Conservation (phyloP, 35 echinoderm and acorn worm species). For the Ptychodera flava region DNA sequence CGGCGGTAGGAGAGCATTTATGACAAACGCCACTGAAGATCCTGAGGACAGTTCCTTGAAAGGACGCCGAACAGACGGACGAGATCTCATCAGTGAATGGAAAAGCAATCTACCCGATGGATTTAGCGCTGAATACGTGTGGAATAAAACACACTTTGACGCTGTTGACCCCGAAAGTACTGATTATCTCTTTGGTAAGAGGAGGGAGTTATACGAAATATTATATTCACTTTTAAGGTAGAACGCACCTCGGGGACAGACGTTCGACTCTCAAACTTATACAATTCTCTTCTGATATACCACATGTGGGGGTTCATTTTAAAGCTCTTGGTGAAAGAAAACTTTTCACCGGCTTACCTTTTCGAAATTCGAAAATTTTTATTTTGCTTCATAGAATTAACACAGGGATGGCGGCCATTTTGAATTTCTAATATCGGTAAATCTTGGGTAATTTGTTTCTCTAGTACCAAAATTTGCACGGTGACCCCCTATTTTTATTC, state of each 20-base stretch:
- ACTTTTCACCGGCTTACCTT: not conserved
- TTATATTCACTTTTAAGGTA: not conserved
- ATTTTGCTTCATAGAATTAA: no score
- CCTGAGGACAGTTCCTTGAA: not conserved
- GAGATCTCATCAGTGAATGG: slow-evolving; percentile 54
- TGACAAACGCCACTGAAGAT: slow-evolving; percentile 9
- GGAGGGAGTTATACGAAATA: not conserved
- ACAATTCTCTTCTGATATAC: slow-evolving; percentile 1
- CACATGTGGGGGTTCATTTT: slow-evolving; percentile 10
- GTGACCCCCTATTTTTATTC: no score
- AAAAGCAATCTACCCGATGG: not conserved
- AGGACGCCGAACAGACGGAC: slow-evolving; percentile 40
- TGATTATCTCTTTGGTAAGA: slow-evolving; percentile 42
- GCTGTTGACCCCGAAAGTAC: not conserved
- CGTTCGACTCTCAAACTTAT: not conserved
- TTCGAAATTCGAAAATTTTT: no score
- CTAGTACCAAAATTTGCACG: no score
- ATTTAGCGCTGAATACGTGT: slow-evolving; percentile 9
- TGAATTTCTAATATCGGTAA: no score
- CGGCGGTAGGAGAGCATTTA: slow-evolving; percentile 45
- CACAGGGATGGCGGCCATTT: no score
- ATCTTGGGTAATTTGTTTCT: no score
- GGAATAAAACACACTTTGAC: slow-evolving; percentile 27
- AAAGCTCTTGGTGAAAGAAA: not conserved
- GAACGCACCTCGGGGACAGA: not conserved